Conservation (phyloP, 2,888 invertebrate species). For the Drosophila greeni region DNA sequence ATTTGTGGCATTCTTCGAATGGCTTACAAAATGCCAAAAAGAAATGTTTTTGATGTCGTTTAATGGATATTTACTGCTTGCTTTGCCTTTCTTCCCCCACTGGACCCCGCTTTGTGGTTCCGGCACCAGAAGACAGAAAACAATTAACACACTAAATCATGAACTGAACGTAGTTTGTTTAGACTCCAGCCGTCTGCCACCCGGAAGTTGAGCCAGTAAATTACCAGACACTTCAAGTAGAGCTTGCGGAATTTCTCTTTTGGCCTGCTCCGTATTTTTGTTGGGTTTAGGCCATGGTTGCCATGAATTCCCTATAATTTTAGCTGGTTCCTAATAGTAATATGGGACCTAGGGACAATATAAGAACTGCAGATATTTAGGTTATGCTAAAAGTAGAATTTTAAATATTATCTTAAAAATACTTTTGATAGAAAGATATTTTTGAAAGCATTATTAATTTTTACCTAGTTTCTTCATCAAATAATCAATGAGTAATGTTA, state of each 20-base stretch:
- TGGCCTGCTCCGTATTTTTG: slow-evolving; percentile 10
- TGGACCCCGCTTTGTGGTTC: slow-evolving; percentile 10
- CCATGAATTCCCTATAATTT: slow-evolving; percentile 1
- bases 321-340: too few species aligned
- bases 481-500: not conserved
- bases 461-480: not conserved
- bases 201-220: slow-evolving; percentile 42
- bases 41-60: slow-evolving; percentile 30
- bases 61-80: slow-evolving; percentile 18
- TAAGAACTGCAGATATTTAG: not conserved
- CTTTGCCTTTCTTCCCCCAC: not conserved
- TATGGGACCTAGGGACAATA: not conserved
- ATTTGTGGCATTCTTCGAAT: slow-evolving; percentile 23
- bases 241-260: slow-evolving; percentile 29
- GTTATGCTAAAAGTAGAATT: too few species aligned
- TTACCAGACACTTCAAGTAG: slow-evolving; percentile 13
- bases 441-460: not conserved
- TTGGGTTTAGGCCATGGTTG: not conserved
- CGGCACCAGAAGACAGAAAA: slow-evolving; percentile 24
- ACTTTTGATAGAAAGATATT: too few species aligned
- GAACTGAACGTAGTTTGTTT: slow-evolving; percentile 13
- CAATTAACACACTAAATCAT: slow-evolving; percentile 47
- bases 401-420: too few species aligned
- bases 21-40: slow-evolving; percentile 43
- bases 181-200: slow-evolving; percentile 9